Conservation (phyloP, 1,140 invertebrate species). For the Anastrepha ludens region DNA sequence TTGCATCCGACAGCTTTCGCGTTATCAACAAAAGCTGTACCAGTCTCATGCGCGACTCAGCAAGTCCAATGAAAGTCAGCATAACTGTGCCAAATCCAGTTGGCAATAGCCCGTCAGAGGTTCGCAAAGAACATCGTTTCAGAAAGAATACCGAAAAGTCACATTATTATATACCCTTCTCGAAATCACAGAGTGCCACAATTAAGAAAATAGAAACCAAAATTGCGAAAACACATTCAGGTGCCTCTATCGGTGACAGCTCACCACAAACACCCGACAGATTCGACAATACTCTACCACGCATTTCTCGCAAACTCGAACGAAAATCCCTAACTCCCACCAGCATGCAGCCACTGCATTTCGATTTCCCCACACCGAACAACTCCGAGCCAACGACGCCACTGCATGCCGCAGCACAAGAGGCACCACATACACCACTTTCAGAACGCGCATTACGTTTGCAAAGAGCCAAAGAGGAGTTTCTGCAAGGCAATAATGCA, state of each 20-base stretch:
- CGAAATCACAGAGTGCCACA: slow-evolving; percentile 47
- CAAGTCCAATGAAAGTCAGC: background rate
- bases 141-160: slow-evolving; percentile 53
- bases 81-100: background rate
- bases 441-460: slow-evolving; percentile 77
- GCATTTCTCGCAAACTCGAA: slow-evolving; percentile 54
- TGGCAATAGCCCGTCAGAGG: background rate
- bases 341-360: slow-evolving; percentile 62
- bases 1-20: slow-evolving; percentile 66
- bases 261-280: slow-evolving; percentile 58
- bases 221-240: slow-evolving; percentile 70
- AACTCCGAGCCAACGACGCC: slow-evolving; percentile 57
- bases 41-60: slow-evolving; percentile 7
- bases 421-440: slow-evolving; percentile 65
- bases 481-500: slow-evolving; percentile 73
- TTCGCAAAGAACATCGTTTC: slow-evolving; percentile 35
- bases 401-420: slow-evolving; percentile 19
- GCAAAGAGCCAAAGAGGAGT: slow-evolving; percentile 80
- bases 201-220: slow-evolving; percentile 66
- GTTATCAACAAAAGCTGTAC: slow-evolving; percentile 45
- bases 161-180: background rate
- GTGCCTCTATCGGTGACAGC: slow-evolving; percentile 60
- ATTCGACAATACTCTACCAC: slow-evolving; percentile 59
- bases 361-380: slow-evolving; percentile 62
- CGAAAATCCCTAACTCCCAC: slow-evolving; percentile 64